Evolutionary conservation across 2,888 invertebrate genomes (phyloP), one percentile per base, ranked within the genome.

Genomic region (Synanthedon vespiformis): DNA sequence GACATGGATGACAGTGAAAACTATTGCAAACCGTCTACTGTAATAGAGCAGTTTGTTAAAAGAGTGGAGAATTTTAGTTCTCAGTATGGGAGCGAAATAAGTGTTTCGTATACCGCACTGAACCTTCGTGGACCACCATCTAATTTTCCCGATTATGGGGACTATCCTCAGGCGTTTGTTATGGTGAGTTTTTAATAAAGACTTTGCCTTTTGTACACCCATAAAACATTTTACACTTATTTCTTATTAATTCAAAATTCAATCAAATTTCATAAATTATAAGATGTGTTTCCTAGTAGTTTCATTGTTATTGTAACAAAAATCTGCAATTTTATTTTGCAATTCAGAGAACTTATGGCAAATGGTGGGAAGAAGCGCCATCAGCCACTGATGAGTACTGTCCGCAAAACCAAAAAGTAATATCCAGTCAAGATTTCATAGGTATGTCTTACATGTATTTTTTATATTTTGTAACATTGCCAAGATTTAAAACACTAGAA

Each of bases 91-190:
- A 94, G 93, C 74, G 93, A 93, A 76, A 92, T 91, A 57, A 95
- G 95, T 81, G 93, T 95, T 70, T 95, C 95, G 0, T 97, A 97
- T 71, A 93, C 95, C 3, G 96, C 95, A 4, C 90, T 92, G 52
- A 97, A 97, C 82, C 89, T 97, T 54, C 91, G 93, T 52, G 96
- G 96, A 8, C 92, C 93, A 62, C 94, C 94, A 11, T 92, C 92
- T 27, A 94, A 94, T 74, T 97, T 92, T 85, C 97, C 97, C 0
- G 91, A 92, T 58, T 96, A 96, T 77, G 97, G 97, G 14, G 97
- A 97, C 74, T 96, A 94, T 85, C 94, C 95, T 10, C 93, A 95
- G 77, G 93, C 95, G 12, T 97, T 94, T 86, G 94, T 95, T 54
- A 93, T 96, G 92, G 97, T 96, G 87, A 88, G 22, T 48, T 34